Percentiles rank a stretch among this genome's conserved stretches.
Evolutionary conservation across 2,113 vertebrate genomes (phyloP).

Genomic region (Cyanistes caeruleus): DNA sequence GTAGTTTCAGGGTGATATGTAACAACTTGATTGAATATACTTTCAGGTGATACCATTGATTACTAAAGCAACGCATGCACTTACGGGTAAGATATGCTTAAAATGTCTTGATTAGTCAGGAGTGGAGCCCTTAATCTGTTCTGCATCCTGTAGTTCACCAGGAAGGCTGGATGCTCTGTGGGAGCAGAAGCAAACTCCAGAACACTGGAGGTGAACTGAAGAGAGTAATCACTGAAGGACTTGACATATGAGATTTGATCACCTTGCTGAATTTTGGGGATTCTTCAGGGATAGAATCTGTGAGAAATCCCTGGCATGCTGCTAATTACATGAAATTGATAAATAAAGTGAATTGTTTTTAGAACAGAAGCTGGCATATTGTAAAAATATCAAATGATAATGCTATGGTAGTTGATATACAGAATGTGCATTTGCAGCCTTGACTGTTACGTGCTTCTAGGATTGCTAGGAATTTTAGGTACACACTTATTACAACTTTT

Average conservation of each 20-base stretch:
- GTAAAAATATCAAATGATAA: slow-evolving; percentile 8
- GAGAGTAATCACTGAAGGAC: not conserved
- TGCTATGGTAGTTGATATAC: not conserved
- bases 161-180: not conserved
- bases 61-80: not conserved
- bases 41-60: not conserved
- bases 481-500: not conserved
- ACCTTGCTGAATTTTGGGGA: not conserved
- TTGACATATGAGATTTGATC: not conserved
- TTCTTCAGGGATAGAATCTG: not conserved
- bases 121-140: not conserved
- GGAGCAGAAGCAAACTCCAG: not conserved
- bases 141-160: not conserved
- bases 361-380: slow-evolving; percentile 15
- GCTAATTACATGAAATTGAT: slow-evolving; percentile 3
- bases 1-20: too few relatives aligned
- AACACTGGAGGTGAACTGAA: not conserved
- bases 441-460: not conserved
- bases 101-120: not conserved
- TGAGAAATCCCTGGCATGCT: slow-evolving; percentile 10
- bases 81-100: not conserved
- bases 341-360: slow-evolving; percentile 33
- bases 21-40: not conserved
- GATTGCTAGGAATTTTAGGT: not conserved
- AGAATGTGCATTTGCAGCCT: slow-evolving; percentile 2